Base-by-base conservation (phyloP, 2,888 invertebrate genomes). In the Aleiodes leptofemur region DNA sequence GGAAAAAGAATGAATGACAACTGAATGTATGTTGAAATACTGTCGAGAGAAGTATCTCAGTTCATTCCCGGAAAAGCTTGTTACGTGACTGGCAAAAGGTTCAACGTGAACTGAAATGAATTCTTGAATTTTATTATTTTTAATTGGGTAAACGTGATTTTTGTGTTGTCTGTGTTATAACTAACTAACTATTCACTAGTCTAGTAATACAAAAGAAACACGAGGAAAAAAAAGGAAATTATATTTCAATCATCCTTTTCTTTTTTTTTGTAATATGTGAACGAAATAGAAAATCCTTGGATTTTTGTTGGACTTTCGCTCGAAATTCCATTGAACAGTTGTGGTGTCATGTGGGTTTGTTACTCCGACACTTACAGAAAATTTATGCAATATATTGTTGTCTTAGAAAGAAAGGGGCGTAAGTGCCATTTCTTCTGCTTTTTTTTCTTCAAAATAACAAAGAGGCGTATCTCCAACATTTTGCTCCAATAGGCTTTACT, bases 71-170 rank as follows among this genome's bases (percentile, higher is more conserved):
- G 43, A 64, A 64, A 64, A 64, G 43, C 43, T 23, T 43, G 64
- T 64, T 64, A 64, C 64, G 43, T 64, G 64, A 64, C 64, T 64
- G n/a, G 34, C 48, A 29, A 23, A 23, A 64, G 64, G 43, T 64
- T 64, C 64, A 64, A 64, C 64, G 43, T 64, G 64, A 64, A 64
- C 43, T 64, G 38, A 23, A 64, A 64, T 64, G 43, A 64, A 64
- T 64, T 43, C 64, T 7, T 9, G 11, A 7, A 16, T 64, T 64
- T n/a, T 11, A 9, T 64, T 64, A 48, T 61, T 64, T n/a, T 64
- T 43, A 7, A 61, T 38, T 48, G 14, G 29, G 43, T 7, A 4
- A 48, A 64, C 43, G 64, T 64, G 64, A 48, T 64, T 43, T 53
- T 23, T 23, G 23, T 53, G 53, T 53, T 4, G 3, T 8, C 16